Evolutionary conservation across 1,140 invertebrate species (phyloP).

Genomic region (Eufriesea mexicana): DNA sequence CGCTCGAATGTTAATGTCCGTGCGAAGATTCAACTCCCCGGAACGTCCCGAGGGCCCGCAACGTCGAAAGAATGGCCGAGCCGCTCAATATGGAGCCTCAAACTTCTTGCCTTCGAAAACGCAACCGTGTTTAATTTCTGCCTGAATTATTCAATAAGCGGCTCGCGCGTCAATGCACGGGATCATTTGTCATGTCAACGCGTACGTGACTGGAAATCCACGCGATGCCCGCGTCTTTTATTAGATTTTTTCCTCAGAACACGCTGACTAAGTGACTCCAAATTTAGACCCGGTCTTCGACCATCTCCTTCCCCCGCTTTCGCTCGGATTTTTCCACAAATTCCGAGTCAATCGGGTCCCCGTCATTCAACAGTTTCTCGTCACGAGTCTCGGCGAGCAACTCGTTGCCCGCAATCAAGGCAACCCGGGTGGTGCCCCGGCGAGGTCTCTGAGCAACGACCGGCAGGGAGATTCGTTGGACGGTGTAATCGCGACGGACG

Average conservation of each 20-base stretch:
- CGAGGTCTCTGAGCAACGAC: neutral
- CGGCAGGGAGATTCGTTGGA: neutral
- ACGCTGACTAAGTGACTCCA: neutral
- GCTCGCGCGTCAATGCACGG: neutral
- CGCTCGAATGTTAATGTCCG: neutral
- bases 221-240: neutral
- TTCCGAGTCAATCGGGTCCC: neutral
- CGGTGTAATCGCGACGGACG: neutral
- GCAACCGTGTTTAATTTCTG: neutral
- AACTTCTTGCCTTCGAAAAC: neutral
- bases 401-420: neutral
- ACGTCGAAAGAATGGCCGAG: neutral
- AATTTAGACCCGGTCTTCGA: neutral
- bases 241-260: neutral
- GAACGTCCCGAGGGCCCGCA: neutral
- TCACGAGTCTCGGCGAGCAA: neutral
- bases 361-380: neutral
- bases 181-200: neutral
- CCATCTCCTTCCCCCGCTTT: neutral
- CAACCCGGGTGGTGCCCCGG: too few species aligned
- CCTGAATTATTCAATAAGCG: slow-evolving; percentile 7
- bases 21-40: neutral
- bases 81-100: neutral
- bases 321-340: neutral
- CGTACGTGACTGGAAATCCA: neutral